These are phyloP conservation scores for Druon quercuslanigerum DNA, from an alignment of 1,140 invertebrate species.

Conservation along the genomic window DNA sequence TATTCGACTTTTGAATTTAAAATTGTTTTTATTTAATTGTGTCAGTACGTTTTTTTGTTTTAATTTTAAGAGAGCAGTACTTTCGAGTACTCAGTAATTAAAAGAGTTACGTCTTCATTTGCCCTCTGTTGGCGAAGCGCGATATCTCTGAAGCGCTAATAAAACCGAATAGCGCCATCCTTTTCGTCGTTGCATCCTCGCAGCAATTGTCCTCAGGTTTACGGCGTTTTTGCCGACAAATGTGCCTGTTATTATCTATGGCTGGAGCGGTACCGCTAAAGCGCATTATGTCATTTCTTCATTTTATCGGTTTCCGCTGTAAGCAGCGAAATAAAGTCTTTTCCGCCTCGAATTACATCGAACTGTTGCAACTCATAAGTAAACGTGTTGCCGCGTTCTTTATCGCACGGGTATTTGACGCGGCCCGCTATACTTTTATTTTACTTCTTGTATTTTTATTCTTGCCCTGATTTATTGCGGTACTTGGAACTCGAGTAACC, in stretches of 20 bases:
- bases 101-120: slow-evolving; percentile 68
- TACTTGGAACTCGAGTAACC: no score
- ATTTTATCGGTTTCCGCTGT: slow-evolving; percentile 12
- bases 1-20: no score
- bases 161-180: slow-evolving; percentile 32
- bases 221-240: slow-evolving; percentile 34
- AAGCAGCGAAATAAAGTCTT: slow-evolving; percentile 14
- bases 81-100: slow-evolving; percentile 64
- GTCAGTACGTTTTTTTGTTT: slow-evolving; percentile 1
- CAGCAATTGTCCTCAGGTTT: slow-evolving; percentile 32
- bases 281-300: slow-evolving; percentile 11
- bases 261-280: background rate
- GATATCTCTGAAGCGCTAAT: slow-evolving; percentile 40
- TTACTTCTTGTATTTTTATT: background rate
- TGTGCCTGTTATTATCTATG: slow-evolving; percentile 39
- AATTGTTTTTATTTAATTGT: slow-evolving; percentile 39
- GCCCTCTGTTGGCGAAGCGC: slow-evolving; percentile 34
- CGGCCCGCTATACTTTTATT: slow-evolving; percentile 4
- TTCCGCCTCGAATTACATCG: background rate
- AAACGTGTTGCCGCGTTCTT: background rate
- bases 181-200: slow-evolving; percentile 22
- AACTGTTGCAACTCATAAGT: background rate
- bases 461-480: no score
- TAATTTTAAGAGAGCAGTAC: slow-evolving; percentile 48
- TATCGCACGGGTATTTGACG: background rate